Evolutionary conservation across 2,888 invertebrate genomes (phyloP), one percentile per base, ranked within the genome.

Genomic region (Drosophila trichaetosa): DNA sequence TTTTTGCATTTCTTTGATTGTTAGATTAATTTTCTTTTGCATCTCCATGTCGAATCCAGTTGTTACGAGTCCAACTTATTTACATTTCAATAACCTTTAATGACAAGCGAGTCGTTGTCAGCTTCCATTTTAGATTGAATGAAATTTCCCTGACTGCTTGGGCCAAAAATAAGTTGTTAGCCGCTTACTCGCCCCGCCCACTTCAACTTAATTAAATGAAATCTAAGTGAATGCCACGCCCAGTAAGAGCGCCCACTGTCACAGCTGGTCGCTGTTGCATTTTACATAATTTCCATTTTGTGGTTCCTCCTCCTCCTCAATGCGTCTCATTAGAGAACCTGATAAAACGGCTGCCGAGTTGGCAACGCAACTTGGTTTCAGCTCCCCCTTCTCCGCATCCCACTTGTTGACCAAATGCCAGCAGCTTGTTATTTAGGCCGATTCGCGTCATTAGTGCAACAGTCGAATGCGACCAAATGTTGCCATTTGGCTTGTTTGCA

Each of bases 401-500:
- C 7, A 65, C 76, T 73, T 76, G 83, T 82, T 87, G 83, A 81
- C 85, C 87, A 74, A 77, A 68, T 80, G 85, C 82, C 87, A 87
- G 77, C 69, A 77, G 51, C 86, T 85, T 83, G 83, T 81, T 78
- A 86, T 88, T 88, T 86, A 78, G 80, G 80, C 89, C 80, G 84
- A 76, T 80, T 83, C 82, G 87, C 84, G 80, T 86, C 85, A 86
- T 86, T 86, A 88, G 89, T 73, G 82, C 74, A 81, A 66, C 72
- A 76, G 52, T 59, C 34, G 67, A 73, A 70, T 69, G 77, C 74
- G 57, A 63, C 70, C 71, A 68, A 74, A 79, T 82, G 78, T 87
- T 85, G 60, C 75, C 72, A 59, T 59, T 38, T 56, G 56, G 56
- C 36, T 56, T 38, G 56, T 56, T 56, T n/a, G 56, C 38, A 38